Evolutionary conservation across 2,797 vertebrate genomes (phyloP).

Genomic region (Masticophis lateralis): DNA sequence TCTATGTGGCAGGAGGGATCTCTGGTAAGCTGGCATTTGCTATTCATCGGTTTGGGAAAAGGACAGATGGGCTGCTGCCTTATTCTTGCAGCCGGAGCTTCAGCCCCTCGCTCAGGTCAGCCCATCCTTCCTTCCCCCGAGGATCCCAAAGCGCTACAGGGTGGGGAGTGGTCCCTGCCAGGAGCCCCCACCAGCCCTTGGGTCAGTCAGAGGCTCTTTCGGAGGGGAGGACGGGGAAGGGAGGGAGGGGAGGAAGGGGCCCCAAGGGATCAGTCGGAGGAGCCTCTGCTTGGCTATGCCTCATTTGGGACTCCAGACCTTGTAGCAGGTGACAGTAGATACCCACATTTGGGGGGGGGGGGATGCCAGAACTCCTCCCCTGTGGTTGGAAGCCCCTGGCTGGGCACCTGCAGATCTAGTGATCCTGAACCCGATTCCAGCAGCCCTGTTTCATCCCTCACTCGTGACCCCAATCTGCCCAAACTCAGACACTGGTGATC

Average conservation of each 20-base stretch:
- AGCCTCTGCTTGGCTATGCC: not conserved
- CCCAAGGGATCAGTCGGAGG: not conserved
- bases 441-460: not conserved
- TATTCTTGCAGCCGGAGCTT: not conserved
- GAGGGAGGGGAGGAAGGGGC: not conserved
- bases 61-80: not conserved
- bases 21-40: conserved; percentile 76
- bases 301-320: not conserved
- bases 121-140: not conserved
- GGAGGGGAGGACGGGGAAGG: not conserved
- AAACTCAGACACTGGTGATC: not conserved
- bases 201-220: not conserved
- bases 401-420: not conserved
- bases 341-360: rapidly evolving
- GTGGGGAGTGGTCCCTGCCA: not conserved
- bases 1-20: conserved; percentile 86
- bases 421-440: not conserved
- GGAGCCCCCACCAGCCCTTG: not conserved
- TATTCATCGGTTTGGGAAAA: not conserved
- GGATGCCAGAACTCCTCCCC: not conserved
- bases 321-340: not conserved
- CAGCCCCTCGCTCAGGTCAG: not conserved
- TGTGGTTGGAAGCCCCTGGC: not conserved
- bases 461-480: not conserved
- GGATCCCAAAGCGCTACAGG: not conserved